Evolutionary conservation across 2,888 invertebrate genomes (phyloP), one percentile per base, ranked within the genome.

Genomic region (Acronicta aceris): DNA sequence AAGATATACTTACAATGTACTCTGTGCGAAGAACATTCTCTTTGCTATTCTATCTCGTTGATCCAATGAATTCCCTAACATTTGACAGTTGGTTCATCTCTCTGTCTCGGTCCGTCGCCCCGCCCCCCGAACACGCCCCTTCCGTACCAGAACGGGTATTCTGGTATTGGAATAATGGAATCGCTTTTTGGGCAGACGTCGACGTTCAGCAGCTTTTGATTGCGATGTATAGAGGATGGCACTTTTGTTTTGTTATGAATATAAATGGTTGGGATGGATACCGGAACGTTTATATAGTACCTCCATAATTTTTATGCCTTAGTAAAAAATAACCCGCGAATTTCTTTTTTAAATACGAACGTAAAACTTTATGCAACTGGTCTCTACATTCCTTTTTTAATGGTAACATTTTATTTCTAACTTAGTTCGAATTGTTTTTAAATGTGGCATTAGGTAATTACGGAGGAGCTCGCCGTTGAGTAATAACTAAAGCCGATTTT

Each of bases 91-190:
- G 79, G 71, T 89, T 88, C 89, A 90, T 93, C 93, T 93, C 90
- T 89, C 88, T 91, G 88, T 69, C 53, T 70, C 71, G 56, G 58
- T 71, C 74, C 49, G 36, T 74, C 51, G 71, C 64, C 49, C 66
- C 67, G 86, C 87, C 84, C 90, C 93, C 85, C 88, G 83, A 77
- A 83, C 92, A 92, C 94, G 94, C 94, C 94, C 67, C 74, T 65
- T 76, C 74, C 79, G 78, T 61, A 36, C 52, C 45, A 83, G 90
- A 46, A 53, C 45, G 38, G 85, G 88, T 79, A 88, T 88, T 87
- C 45, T 45, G 86, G 87, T 90, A 78, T 87, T 86, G 86, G 85
- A 87, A 89, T 77, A 78, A 79, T 77, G 65, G 77, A 63, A 33
- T 51, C 42, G 66, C 3, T 47, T 68, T 69, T 70, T 70, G 74